Conservation (phyloP, 2,888 invertebrate genomes). For the Napeogenes sylphis region DNA sequence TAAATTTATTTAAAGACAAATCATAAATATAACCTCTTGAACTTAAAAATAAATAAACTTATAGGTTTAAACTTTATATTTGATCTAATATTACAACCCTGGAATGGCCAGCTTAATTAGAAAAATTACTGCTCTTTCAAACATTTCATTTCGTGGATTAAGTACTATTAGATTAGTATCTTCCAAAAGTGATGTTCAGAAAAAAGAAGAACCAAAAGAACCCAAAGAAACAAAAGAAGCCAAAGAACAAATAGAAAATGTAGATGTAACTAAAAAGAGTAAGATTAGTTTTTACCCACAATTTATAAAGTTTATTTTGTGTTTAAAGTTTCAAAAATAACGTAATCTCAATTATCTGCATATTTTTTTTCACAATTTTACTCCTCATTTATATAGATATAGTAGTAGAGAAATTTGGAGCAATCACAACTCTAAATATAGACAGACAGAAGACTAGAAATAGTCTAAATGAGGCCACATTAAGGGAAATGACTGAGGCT, state of each 20-base stretch:
- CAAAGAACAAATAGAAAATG: slow-evolving; percentile 30
- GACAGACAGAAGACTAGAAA: slow-evolving; percentile 91
- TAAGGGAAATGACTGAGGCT: slow-evolving; percentile 82
- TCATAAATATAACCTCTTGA: slow-evolving; percentile 17
- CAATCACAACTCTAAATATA: slow-evolving; percentile 88
- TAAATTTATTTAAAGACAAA: too few species aligned
- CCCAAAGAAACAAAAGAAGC: slow-evolving; percentile 41
- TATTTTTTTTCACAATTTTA: not conserved
- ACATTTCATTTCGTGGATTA: slow-evolving; percentile 39
- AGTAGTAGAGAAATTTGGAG: slow-evolving; percentile 79
- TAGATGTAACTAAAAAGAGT: slow-evolving; percentile 62
- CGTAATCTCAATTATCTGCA: not conserved
- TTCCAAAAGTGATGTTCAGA: slow-evolving; percentile 42
- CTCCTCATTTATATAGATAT: slow-evolving; percentile 49
- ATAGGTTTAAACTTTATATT: not conserved
- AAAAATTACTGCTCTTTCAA: slow-evolving; percentile 40
- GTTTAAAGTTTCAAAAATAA: not conserved
- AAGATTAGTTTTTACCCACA: slow-evolving; percentile 31
- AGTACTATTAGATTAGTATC: slow-evolving; percentile 46
- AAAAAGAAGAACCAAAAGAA: slow-evolving; percentile 43
- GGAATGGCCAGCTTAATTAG: slow-evolving; percentile 64
- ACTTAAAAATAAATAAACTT: not conserved
- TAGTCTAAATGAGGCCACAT: slow-evolving; percentile 85
- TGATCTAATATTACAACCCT: not conserved
- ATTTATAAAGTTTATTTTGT: slow-evolving; percentile 6